These are phyloP conservation scores for Canis aureus DNA, from an alignment of 2,113 vertebrate species.

Conservation along the genomic window DNA sequence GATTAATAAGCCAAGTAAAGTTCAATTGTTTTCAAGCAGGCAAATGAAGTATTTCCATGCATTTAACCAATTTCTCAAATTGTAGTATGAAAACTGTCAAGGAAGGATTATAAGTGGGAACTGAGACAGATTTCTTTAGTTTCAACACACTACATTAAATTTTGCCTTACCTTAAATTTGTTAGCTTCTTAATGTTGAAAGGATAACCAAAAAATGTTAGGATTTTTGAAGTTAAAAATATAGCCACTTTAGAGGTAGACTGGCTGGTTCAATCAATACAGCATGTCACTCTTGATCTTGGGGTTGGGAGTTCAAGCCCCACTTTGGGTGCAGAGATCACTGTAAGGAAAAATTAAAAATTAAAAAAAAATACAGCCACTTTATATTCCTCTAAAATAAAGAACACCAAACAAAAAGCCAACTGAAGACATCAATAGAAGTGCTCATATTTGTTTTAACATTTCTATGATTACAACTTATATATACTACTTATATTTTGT, in stretches of 20 bases:
- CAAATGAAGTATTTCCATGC: conserved; percentile 65
- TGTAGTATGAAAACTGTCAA: conserved; percentile 50
- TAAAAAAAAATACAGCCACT: conserved; percentile 45
- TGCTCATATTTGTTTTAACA: background rate
- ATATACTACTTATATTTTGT: background rate
- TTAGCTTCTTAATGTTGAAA: conserved; percentile 54
- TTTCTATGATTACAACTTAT: conserved; percentile 34
- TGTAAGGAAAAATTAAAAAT: background rate
- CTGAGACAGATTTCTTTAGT: conserved; percentile 49
- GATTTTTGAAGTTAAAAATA: conserved; percentile 55
- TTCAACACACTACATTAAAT: conserved; percentile 54
- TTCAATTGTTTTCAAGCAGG: conserved; percentile 40
- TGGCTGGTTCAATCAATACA: background rate
- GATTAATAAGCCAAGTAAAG: conserved; percentile 66
- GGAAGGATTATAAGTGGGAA: background rate
- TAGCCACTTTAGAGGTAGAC: background rate
- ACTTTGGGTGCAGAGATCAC: background rate
- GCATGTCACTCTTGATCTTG: background rate
- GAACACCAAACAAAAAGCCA: background rate
- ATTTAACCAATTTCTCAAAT: conserved; percentile 61
- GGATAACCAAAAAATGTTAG: conserved; percentile 40
- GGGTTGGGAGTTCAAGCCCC: background rate
- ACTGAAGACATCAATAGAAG: background rate
- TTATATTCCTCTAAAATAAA: conserved; percentile 41
- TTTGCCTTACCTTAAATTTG: conserved; percentile 7